A percentile compares a stretch with the other conserved stretches of the same genome.
These are phyloP conservation scores for Poecilia velifera DNA, from an alignment of 2,797 vertebrate genomes.

Conservation along the genomic window DNA sequence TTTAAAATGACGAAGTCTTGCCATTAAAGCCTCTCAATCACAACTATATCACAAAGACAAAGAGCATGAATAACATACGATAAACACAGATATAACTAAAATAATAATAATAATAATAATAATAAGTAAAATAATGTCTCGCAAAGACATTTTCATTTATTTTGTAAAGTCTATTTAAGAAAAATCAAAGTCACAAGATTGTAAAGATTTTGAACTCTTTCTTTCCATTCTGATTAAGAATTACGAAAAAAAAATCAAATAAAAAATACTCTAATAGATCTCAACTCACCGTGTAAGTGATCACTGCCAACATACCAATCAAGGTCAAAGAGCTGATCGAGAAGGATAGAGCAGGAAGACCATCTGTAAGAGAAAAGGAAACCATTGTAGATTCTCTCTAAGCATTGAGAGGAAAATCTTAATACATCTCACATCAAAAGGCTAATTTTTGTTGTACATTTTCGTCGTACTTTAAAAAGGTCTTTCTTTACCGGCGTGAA, in stretches of 20 bases:
- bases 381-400: conserved; percentile 43
- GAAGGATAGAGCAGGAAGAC: conserved; percentile 93
- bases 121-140: conserved; percentile 8
- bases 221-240: conserved; percentile 31
- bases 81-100: background rate
- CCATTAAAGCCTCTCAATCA: conserved; percentile 59
- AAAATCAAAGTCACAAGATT: background rate
- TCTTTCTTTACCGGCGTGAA: conserved; percentile 18
- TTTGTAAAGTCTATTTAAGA: conserved; percentile 4
- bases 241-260: conserved; percentile 6
- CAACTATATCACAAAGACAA: conserved; percentile 22
- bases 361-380: conserved; percentile 83
- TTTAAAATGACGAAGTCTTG: conserved; percentile 63
- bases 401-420: conserved; percentile 27
- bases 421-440: background rate
- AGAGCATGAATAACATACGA: conserved; percentile 9
- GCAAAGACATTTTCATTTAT: background rate
- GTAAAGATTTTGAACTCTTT: conserved; percentile 29
- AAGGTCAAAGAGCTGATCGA: conserved; percentile 98
- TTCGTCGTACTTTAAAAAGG: conserved; percentile 17
- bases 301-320: conserved; percentile 98
- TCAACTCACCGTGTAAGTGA: conserved; percentile 97
- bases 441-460: conserved; percentile 9
- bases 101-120: too few species aligned
- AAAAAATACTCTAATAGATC: conserved; percentile 47